phyloP scores from a whole-genome alignment of 1,140 invertebrate genomes.

The Diploscapter pachys region DNA sequence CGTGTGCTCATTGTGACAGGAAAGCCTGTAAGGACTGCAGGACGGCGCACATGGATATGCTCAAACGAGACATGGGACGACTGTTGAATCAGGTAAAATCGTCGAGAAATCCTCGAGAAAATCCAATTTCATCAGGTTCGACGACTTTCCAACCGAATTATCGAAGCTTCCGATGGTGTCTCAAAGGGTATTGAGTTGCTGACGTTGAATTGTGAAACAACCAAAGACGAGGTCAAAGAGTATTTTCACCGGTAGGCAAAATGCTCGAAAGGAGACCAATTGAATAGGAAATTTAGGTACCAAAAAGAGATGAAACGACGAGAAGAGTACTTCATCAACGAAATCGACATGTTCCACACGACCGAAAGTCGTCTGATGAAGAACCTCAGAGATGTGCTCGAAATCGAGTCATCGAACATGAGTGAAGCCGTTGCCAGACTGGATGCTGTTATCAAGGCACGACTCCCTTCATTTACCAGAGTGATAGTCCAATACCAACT shows the following conservation, averaged over 20 bases:
- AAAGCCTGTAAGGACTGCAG: slow-evolving; percentile 81
- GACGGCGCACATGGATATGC: slow-evolving; percentile 87
- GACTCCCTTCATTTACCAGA: neutral
- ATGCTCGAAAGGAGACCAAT: neutral
- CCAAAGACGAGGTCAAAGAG: slow-evolving; percentile 55
- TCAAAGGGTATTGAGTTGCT: slow-evolving; percentile 49
- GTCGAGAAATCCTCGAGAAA: too few relatives aligned
- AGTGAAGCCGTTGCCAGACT: slow-evolving; percentile 37
- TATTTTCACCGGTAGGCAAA: slow-evolving; percentile 46
- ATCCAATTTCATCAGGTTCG: slow-evolving; percentile 23
- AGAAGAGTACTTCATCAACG: slow-evolving; percentile 53
- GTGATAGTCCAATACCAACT: neutral
- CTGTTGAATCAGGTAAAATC: slow-evolving; percentile 64
- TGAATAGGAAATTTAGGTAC: slow-evolving; percentile 38
- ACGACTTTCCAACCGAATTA: slow-evolving; percentile 50
- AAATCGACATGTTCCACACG: slow-evolving; percentile 54
- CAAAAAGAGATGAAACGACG: slow-evolving; percentile 46
- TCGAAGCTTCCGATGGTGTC: slow-evolving; percentile 49
- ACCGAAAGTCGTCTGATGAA: slow-evolving; percentile 48
- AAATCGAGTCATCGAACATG: slow-evolving; percentile 41
- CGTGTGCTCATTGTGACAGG: slow-evolving; percentile 88
- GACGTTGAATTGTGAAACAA: slow-evolving; percentile 50
- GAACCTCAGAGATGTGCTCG: slow-evolving; percentile 43
- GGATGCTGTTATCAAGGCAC: slow-evolving; percentile 33
- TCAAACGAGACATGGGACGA: slow-evolving; percentile 84